phyloP scores from a whole-genome alignment of 2,113 vertebrate genomes.

The Gymnarchus niloticus region DNA sequence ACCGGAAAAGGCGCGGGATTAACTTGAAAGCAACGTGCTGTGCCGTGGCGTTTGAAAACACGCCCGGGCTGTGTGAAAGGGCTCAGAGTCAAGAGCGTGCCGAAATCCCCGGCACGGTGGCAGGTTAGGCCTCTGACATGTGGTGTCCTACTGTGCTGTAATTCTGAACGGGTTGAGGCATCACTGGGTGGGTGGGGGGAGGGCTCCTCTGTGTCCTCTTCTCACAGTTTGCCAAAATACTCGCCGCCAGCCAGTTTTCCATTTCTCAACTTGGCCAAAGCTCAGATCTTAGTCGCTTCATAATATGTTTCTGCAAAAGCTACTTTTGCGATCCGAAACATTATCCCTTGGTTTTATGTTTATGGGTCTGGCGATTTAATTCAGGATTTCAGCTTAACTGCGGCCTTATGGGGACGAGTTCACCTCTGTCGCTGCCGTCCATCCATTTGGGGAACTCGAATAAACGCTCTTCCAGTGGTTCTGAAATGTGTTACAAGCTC shows the following conservation, averaged over 20 bases:
- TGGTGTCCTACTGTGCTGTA: neutral
- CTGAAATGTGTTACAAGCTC: neutral
- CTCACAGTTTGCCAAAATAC: neutral
- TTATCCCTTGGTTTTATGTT: neutral
- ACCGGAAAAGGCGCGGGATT: neutral
- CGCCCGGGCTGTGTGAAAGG: neutral
- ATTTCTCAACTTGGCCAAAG: neutral
- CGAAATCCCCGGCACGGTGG: neutral
- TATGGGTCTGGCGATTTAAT: neutral
- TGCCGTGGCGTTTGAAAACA: neutral
- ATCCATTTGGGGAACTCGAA: neutral
- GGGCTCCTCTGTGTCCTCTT: neutral
- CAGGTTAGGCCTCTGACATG: neutral
- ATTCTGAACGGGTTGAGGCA: neutral
- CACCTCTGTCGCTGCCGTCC: neutral
- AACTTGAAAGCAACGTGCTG: slow-evolving; percentile 10
- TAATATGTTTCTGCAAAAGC: neutral
- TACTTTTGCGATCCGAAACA: neutral
- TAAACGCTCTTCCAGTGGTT: neutral
- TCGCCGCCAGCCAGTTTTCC: neutral
- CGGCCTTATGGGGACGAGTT: neutral
- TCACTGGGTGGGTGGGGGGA: neutral
- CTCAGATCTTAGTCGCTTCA: neutral
- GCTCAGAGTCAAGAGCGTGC: neutral
- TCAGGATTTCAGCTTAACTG: neutral